phyloP scores from a whole-genome alignment of 2,888 invertebrate species.

The Teleogryllus oceanicus region DNA sequence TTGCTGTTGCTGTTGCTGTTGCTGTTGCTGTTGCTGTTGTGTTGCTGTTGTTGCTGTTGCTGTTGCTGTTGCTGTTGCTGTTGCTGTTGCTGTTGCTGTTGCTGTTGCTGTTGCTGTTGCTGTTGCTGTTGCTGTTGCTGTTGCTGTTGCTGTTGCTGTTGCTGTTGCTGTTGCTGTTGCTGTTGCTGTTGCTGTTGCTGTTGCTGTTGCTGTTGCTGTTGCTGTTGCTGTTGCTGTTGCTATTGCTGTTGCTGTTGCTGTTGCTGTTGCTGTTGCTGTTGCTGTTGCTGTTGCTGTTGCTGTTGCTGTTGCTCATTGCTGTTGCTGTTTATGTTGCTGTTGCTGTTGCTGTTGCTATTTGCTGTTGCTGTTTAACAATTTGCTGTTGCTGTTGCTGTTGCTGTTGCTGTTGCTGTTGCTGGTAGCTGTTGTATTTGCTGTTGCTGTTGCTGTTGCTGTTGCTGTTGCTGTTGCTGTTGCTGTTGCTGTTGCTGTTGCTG shows the following conservation, averaged over 20 bases:
- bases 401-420: constrained; percentile 27
- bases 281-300: constrained; percentile 27
- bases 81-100: constrained; percentile 27
- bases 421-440: constrained; percentile 25
- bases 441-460: constrained; percentile 27
- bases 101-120: constrained; percentile 27
- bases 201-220: constrained; percentile 27
- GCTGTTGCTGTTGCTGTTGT: too few relatives aligned
- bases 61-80: constrained; percentile 27
- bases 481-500: constrained; percentile 27
- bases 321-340: too few relatives aligned
- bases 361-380: constrained; percentile 21
- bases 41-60: constrained; percentile 26
- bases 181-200: constrained; percentile 27
- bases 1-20: constrained; percentile 21
- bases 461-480: constrained; percentile 27
- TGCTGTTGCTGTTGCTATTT: too few relatives aligned
- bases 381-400: constrained; percentile 27
- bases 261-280: constrained; percentile 27
- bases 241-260: constrained; percentile 27
- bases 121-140: constrained; percentile 27
- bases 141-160: constrained; percentile 27
- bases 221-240: constrained; percentile 27
- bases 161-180: constrained; percentile 27
- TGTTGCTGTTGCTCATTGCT: constrained; percentile 23